Base-by-base conservation (phyloP, 2,113 vertebrate genomes). In the Xiphorhynchus elegans region DNA sequence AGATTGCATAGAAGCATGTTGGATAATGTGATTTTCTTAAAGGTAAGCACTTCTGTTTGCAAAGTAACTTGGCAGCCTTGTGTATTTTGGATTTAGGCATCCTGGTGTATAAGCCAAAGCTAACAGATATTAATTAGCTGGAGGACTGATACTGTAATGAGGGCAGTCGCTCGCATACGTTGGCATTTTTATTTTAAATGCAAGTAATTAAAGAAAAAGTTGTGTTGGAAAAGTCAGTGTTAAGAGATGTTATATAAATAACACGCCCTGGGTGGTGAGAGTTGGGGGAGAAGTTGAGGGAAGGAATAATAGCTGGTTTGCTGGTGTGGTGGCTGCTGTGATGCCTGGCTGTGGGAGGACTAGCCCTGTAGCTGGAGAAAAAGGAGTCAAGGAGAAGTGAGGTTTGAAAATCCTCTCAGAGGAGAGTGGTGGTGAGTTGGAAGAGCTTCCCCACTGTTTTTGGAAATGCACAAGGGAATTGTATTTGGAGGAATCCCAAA, bases 101-200 rank as follows among this genome's bases (percentile, higher is more conserved):
- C 79, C 60, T 37, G n/a, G 44, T 35, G 66, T 46, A 72, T 81
- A 90, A 96, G 95, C 93, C 93, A 96, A 96, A 96, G 89, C 91
- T 96, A 96, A 96, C 93, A 96, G 91, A 87, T 73, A 95, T 73
- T 96, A 96, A 96, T 97, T 95, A 96, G 79, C 31, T 93, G 52
- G 87, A 93, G 82, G 92, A 75, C 49, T 94, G 80, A 62, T 67
- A 78, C 76, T 58, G 46, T 92, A 84, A 86, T 74, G 75, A 92
- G 88, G 75, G 78, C 95, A 90, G 60, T 84, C 49, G 68, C 68
- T 92, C 25, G 1, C 42, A 70, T 15, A 72, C 76, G 73, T 33
- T 94, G 90, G 80, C 73, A 53, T 58, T 96, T 92, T 93, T 94
- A 78, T 72, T 94, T 94, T 81, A 88, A 93, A 89, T 52, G 83